phyloP scores from a whole-genome alignment of 2,113 vertebrate genomes.

The Camelus dromedarius region DNA sequence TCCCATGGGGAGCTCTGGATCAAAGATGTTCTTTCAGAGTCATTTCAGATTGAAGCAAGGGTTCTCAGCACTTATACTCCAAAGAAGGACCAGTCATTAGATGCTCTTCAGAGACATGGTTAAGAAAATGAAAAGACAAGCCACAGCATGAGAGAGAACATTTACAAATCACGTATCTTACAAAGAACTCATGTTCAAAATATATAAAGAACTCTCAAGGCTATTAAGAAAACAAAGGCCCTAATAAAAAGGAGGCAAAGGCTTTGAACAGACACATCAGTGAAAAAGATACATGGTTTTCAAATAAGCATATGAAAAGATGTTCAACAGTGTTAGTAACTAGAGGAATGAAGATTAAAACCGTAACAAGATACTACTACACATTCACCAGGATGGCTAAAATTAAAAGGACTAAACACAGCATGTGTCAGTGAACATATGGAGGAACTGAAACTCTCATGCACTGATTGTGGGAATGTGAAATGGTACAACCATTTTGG shows the following conservation, averaged over 20 bases:
- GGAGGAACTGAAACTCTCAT: background rate
- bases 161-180: background rate
- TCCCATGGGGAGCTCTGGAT: background rate
- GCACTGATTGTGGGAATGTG: background rate
- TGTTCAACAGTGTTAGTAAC: background rate
- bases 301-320: conserved; percentile 21
- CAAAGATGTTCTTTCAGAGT: background rate
- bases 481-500: background rate
- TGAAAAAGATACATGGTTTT: background rate
- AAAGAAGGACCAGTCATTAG: background rate
- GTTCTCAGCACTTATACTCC: background rate
- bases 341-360: background rate
- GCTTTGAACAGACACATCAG: background rate
- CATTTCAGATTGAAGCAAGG: background rate
- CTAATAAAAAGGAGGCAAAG: background rate
- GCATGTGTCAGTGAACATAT: background rate
- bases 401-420: background rate
- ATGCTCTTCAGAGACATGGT: background rate
- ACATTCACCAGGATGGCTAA: background rate
- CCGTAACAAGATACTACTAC: background rate
- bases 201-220: background rate
- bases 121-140: background rate
- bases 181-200: background rate
- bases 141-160: background rate
- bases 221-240: background rate